Evolutionary conservation across 2,113 vertebrate species (phyloP).

Genomic region (Periophthalmus modestus): DNA sequence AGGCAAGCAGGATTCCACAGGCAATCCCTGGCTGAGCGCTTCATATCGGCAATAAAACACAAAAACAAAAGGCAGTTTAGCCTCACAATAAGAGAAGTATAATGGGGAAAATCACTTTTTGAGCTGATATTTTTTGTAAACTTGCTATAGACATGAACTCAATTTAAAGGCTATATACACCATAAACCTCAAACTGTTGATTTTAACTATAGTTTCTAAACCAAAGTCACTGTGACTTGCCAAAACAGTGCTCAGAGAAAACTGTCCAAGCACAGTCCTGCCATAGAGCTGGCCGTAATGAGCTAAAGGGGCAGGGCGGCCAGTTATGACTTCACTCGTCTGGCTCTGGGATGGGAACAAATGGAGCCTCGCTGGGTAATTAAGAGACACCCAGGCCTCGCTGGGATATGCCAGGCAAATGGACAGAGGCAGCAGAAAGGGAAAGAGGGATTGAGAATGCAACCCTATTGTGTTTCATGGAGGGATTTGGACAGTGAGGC

Average conservation of each 20-base stretch:
- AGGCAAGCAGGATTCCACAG: slow-evolving; percentile 60
- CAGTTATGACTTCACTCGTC: slow-evolving; percentile 75
- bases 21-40: slow-evolving; percentile 69
- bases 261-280: slow-evolving; percentile 24
- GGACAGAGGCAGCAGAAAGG: slow-evolving; percentile 60
- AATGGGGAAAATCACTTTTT: neutral
- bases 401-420: slow-evolving; percentile 70
- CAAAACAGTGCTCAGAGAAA: slow-evolving; percentile 4
- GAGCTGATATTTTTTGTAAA: neutral
- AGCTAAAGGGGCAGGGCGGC: slow-evolving; percentile 57
- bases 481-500: slow-evolving; percentile 71
- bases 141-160: neutral
- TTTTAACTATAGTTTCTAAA: neutral
- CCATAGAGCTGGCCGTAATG: slow-evolving; percentile 56
- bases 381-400: slow-evolving; percentile 73
- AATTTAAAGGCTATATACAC: neutral
- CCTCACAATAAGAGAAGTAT: slow-evolving; percentile 29
- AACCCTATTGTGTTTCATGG: slow-evolving; percentile 80
- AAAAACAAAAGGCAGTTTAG: slow-evolving; percentile 48
- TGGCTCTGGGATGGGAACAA: slow-evolving; percentile 75
- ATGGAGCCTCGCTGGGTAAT: slow-evolving; percentile 76
- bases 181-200: neutral
- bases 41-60: slow-evolving; percentile 64
- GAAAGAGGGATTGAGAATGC: slow-evolving; percentile 72
- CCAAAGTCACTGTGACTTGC: neutral